Percentiles rank a stretch among this genome's conserved stretches.
Evolutionary conservation across 2,113 vertebrate genomes (phyloP).

Genomic region (Gymnocephalus cernua): DNA sequence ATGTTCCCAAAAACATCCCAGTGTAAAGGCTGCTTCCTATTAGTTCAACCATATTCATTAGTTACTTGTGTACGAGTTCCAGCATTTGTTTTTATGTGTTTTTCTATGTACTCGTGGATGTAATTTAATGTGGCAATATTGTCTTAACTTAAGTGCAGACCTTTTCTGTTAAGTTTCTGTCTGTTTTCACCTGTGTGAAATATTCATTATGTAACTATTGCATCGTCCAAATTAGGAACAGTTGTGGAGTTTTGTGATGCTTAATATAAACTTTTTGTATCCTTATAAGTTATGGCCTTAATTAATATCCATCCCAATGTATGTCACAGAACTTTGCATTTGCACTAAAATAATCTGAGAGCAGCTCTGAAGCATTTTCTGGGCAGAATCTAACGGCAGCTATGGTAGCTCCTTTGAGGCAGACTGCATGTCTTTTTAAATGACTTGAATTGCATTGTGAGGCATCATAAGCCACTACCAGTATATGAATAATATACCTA

Average conservation of each 20-base stretch:
- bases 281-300: slow-evolving; percentile 60
- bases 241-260: background rate
- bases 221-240: background rate
- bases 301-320: slow-evolving; percentile 54
- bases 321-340: slow-evolving; percentile 40
- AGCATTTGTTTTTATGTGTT: background rate
- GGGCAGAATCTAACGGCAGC: slow-evolving; percentile 58
- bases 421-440: background rate
- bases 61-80: background rate
- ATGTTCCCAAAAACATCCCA: slow-evolving; percentile 10
- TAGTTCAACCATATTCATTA: background rate
- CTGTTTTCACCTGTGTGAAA: slow-evolving; percentile 13
- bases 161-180: background rate
- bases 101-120: background rate
- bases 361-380: slow-evolving; percentile 36
- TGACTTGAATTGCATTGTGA: slow-evolving; percentile 13
- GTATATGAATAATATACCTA: background rate
- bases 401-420: slow-evolving; percentile 33
- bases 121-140: slow-evolving; percentile 28
- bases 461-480: slow-evolving; percentile 18
- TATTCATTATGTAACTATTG: background rate
- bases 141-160: slow-evolving; percentile 19
- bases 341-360: slow-evolving; percentile 57
- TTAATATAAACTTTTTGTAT: background rate
- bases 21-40: slow-evolving; percentile 24